phyloP scores from a whole-genome alignment of 2,888 invertebrate species.

The Drosophila macrospina region DNA sequence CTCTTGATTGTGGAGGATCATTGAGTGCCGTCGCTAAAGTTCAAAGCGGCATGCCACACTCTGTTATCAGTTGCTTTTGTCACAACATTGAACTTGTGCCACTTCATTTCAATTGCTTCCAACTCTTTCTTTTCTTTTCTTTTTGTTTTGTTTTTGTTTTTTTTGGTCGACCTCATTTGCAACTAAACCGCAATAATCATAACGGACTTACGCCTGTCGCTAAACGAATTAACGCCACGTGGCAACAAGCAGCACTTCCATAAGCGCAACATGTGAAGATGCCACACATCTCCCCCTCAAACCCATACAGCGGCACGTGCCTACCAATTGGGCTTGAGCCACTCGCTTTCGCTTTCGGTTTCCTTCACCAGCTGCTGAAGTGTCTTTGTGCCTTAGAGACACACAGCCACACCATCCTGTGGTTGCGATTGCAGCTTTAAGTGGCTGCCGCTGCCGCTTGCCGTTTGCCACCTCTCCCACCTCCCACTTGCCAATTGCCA shows the following conservation, averaged over 20 bases:
- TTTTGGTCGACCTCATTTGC: too few relatives aligned
- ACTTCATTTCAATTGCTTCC: constrained; percentile 55
- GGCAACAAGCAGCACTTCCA: constrained; percentile 53
- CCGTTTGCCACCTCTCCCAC: too few relatives aligned
- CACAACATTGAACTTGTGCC: constrained; percentile 58
- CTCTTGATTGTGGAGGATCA: constrained; percentile 56
- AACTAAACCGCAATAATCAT: constrained; percentile 69
- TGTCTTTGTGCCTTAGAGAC: constrained; percentile 47
- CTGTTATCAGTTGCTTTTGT: constrained; percentile 42
- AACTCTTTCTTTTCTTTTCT: constrained; percentile 61
- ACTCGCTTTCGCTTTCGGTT: constrained; percentile 17
- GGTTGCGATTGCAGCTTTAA: constrained; percentile 42
- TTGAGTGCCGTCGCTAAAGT: constrained; percentile 37
- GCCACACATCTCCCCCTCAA: constrained; percentile 4
- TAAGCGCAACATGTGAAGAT: constrained; percentile 69
- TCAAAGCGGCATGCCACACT: constrained; percentile 40
- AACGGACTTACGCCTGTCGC: constrained; percentile 72
- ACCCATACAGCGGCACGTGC: constrained; percentile 46
- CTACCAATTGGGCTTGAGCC: constrained; percentile 19
- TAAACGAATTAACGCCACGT: constrained; percentile 75
- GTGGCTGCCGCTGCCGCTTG: constrained; percentile 28
- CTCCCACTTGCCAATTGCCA: constrained; percentile 43
- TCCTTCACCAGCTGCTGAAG: constrained; percentile 64
- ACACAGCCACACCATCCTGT: constrained; percentile 10
- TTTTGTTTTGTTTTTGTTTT: too few relatives aligned